Base-by-base conservation (phyloP, 2,797 vertebrate genomes). In the Champsocephalus esox region DNA sequence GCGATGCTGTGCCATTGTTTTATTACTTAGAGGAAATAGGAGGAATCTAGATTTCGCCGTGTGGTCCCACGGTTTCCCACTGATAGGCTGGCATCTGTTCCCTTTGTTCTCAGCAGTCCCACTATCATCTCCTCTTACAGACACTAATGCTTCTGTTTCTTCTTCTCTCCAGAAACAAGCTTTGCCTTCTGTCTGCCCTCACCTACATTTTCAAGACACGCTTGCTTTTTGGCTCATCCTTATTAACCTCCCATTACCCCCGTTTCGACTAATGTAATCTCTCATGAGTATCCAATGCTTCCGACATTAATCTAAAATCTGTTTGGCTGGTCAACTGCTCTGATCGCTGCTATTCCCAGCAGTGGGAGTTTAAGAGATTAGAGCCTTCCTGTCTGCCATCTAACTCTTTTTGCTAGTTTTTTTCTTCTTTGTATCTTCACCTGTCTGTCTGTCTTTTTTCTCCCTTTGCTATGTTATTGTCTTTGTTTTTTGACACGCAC, bases 1-100 rank as follows among this genome's bases (percentile, higher is more conserved):
- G 89, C 86, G 75, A 84, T 38, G 76, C 81, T 0, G 55, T 77
- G 85, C 88, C 90, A 88, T 94, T 94, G 92, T 94, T 94, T 93
- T 93, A 93, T 92, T 92, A 92, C 91, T 91, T 86, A 84, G 88
- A 88, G 90, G 82, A 90, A 90, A 91, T 88, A 75, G 80, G 79
- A 84, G 83, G 82, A 85, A 91, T 91, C 83, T 85, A 79, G 89
- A 91, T 88, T 92, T 90, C 81, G 55, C 86, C n/a, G 75, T 88
- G 92, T 88, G 87, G 87, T 87, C 77, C 66, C 73, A 56, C 51
- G 81, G 75, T 90, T 86, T 90, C 84, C 86, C 85, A 90, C 89
- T 88, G 92, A 84, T 91, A 34, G 80, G 83, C 87, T 88, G 92
- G 88, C 92, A 92, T 94, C 89, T 93, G 91, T 70, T 91, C 88